Base-by-base conservation (phyloP, 2,113 vertebrate genomes). In the Scopus umbretta region DNA sequence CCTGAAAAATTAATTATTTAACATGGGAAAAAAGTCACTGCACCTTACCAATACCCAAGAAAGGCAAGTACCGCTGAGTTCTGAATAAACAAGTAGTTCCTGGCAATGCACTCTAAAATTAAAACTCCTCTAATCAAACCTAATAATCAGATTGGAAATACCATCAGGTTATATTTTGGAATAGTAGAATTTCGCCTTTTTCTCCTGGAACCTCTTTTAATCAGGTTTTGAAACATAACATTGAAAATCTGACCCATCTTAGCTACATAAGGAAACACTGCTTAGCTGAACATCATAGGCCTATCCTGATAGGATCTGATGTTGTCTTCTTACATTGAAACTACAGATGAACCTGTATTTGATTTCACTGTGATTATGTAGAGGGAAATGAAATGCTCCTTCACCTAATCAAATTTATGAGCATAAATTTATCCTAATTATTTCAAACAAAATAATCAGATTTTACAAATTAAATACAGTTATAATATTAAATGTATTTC, bases 31-130 rank as follows among this genome's bases (percentile, higher is more conserved):
- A 96, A 90, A 30, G 80, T 94, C 22, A 98, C 97, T 19, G 97
- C 97, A 52, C 96, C 97, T 30, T 97, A 97, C 73, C 97, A 97
- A 91, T 97, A 98, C 55, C 97, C 58, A 6, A 96, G 97, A 79
- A 98, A 98, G 97, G 97, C 96, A 93, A 86, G 49, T 85, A 30
- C 40, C 21, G 11, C 61, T 36, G 61, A 76, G 43, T 53, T 81
- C 36, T 74, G 50, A 55, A 59, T 70, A 58, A 49, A 75, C 15
- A 23, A 20, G 27, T 45, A 42, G 61, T 25, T 80, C 12, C 38
- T 74, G 55, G 42, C 53, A 80, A 6, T 26, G 15, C 12, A 63
- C 34, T 49, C 25, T 72, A 40, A 79, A 90, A 78, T 86, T 62
- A 82, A 67, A 86, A 40, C 47, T 74, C 30, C 19, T 58, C 16